phyloP scores from a whole-genome alignment of 2,888 invertebrate species.

The Drosophila pegasa region DNA sequence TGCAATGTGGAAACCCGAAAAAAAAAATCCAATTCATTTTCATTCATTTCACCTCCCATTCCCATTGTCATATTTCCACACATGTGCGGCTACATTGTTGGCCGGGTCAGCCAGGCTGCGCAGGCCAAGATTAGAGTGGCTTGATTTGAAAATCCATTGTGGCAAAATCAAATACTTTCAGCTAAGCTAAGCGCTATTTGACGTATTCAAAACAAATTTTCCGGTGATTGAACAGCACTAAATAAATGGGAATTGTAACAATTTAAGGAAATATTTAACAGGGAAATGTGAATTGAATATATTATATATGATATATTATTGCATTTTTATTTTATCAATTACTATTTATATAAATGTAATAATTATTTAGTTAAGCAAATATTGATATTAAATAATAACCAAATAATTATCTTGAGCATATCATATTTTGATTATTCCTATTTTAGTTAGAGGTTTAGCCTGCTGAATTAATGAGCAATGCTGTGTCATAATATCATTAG shows the following conservation, averaged over 20 bases:
- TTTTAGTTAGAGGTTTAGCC: too few relatives aligned
- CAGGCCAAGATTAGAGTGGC: neutral
- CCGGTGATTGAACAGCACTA: neutral
- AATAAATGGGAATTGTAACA: slow-evolving; percentile 3
- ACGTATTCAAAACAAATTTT: neutral
- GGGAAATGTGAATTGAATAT: neutral
- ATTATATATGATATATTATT: too few relatives aligned
- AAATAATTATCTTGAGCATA: too few relatives aligned
- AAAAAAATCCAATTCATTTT: slow-evolving; percentile 36
- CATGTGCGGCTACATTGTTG: slow-evolving; percentile 30
- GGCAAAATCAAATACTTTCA: neutral
- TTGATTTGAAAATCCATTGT: slow-evolving; percentile 7
- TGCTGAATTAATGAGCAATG: too few relatives aligned
- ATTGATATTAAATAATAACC: too few relatives aligned
- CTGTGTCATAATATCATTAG: too few relatives aligned
- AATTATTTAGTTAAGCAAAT: too few relatives aligned
- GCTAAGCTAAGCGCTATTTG: neutral
- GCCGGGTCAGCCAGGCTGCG: slow-evolving; percentile 27
- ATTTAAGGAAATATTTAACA: neutral
- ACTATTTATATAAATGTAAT: too few relatives aligned
- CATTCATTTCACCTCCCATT: slow-evolving; percentile 2
- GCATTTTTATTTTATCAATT: too few relatives aligned
- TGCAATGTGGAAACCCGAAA: slow-evolving; percentile 28
- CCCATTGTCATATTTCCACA: slow-evolving; percentile 4
- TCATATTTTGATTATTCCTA: too few relatives aligned